Conservation (phyloP, 2,113 vertebrate genomes). For the Calcarius ornatus region DNA sequence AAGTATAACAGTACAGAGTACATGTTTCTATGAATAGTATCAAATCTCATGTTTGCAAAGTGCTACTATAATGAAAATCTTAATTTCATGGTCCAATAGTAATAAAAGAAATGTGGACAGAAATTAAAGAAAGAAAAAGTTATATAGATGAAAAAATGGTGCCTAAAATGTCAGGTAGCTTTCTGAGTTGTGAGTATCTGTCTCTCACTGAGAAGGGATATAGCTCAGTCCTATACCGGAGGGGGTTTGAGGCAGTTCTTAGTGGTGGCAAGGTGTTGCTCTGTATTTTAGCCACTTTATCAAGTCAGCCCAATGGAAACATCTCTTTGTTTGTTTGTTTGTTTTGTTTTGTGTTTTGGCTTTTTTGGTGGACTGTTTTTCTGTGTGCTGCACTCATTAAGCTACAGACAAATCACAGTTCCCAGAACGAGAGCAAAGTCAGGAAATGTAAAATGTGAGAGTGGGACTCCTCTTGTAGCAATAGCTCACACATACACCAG, state of each 20-base stretch:
- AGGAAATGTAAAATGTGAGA: not conserved
- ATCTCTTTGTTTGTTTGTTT: not conserved
- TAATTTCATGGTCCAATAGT: not conserved
- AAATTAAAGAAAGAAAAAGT: not conserved
- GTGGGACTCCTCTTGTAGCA: not conserved
- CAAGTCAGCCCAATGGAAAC: not conserved
- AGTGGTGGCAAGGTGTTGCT: not conserved
- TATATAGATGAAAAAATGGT: not conserved
- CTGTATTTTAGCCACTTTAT: not conserved
- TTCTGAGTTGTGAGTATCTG: not conserved
- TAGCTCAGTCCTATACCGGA: not conserved
- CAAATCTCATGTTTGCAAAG: not conserved
- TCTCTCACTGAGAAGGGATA: not conserved
- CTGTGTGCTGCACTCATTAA: not conserved
- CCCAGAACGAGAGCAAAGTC: not conserved
- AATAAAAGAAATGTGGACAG: not conserved
- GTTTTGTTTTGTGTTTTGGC: not conserved
- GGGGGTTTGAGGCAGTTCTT: not conserved
- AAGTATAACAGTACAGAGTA: not conserved
- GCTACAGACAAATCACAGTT: not conserved
- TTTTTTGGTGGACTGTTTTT: not conserved
- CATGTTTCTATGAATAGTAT: not conserved
- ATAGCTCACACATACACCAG: not conserved
- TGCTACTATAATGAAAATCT: not conserved
- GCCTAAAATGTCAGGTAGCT: not conserved